Percentiles rank a stretch among this genome's conserved stretches.
These are phyloP conservation scores for Tretioscincus oriximinensis DNA, from an alignment of 2,113 vertebrate genomes.

Conservation along the genomic window DNA sequence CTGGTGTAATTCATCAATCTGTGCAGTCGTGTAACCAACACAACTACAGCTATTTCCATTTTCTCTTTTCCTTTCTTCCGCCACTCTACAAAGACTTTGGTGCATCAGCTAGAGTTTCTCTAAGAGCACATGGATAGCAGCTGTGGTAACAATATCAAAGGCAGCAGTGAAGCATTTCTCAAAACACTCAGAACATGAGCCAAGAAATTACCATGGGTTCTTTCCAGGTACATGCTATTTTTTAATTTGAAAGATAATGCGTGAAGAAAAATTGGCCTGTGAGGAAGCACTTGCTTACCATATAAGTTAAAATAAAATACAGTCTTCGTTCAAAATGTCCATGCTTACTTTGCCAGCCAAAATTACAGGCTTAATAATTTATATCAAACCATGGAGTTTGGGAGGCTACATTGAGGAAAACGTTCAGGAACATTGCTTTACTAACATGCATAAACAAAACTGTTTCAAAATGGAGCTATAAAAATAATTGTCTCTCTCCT, in stretches of 20 bases:
- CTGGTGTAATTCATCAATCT: background rate
- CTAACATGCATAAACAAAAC: conserved; percentile 22
- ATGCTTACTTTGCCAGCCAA: conserved; percentile 6
- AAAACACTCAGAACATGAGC: background rate
- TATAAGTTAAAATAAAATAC: conserved; percentile 24
- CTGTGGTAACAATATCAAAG: background rate
- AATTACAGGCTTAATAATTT: conserved; percentile 21
- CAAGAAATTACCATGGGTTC: conserved; percentile 1
- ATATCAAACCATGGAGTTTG: conserved; percentile 7
- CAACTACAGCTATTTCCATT: background rate
- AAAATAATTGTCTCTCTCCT: background rate
- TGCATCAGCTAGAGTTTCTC: background rate
- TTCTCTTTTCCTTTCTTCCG: background rate
- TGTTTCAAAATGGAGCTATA: conserved; percentile 1
- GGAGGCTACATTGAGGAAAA: conserved; percentile 17
- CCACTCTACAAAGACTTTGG: background rate
- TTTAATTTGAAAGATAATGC: conserved; percentile 6
- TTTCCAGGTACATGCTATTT: conserved; percentile 13
- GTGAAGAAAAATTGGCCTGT: background rate
- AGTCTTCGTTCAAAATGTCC: conserved; percentile 28
- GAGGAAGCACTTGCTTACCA: conserved; percentile 30
- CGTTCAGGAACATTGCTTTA: conserved; percentile 29
- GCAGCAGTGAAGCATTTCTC: background rate
- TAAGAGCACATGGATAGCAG: background rate
- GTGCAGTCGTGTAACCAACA: background rate